Conservation (phyloP, 2,888 invertebrate species). For the Mimas tiliae region DNA sequence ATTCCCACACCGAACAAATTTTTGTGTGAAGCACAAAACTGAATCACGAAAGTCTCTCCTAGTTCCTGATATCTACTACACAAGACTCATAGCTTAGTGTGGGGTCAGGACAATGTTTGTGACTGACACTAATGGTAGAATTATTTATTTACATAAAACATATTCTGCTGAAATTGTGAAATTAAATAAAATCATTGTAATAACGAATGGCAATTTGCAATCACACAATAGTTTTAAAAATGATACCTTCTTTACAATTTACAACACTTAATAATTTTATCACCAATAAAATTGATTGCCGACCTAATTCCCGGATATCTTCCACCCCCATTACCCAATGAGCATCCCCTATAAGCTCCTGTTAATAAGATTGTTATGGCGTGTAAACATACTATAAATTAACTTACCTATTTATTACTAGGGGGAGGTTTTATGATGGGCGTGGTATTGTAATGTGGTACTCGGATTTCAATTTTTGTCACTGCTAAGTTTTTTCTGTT, state of each 20-base stretch:
- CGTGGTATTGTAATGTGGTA: neutral
- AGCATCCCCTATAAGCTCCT: neutral
- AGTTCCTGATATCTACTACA: too few species aligned
- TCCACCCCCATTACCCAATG: slow-evolving; percentile 2
- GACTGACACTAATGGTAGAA: too few species aligned
- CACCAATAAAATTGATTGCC: neutral
- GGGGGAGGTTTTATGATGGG: slow-evolving; percentile 18
- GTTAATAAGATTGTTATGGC: slow-evolving; percentile 26
- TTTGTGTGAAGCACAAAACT: too few species aligned
- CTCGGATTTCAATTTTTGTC: neutral
- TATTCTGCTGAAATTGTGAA: too few species aligned
- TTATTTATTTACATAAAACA: too few species aligned
- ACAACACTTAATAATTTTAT: neutral
- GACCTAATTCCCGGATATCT: slow-evolving; percentile 1
- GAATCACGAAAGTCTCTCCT: too few species aligned
- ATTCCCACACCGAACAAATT: too few species aligned
- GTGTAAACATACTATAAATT: slow-evolving; percentile 30
- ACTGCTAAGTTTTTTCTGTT: too few species aligned
- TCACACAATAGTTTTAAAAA: neutral
- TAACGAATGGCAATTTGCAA: too few species aligned
- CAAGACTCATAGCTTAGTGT: too few species aligned
- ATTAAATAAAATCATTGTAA: too few species aligned
- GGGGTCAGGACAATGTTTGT: too few species aligned
- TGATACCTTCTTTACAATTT: neutral
- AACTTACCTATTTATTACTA: slow-evolving; percentile 27